Base-by-base conservation (phyloP, 2,113 vertebrate genomes). In the Cygnus atratus region DNA sequence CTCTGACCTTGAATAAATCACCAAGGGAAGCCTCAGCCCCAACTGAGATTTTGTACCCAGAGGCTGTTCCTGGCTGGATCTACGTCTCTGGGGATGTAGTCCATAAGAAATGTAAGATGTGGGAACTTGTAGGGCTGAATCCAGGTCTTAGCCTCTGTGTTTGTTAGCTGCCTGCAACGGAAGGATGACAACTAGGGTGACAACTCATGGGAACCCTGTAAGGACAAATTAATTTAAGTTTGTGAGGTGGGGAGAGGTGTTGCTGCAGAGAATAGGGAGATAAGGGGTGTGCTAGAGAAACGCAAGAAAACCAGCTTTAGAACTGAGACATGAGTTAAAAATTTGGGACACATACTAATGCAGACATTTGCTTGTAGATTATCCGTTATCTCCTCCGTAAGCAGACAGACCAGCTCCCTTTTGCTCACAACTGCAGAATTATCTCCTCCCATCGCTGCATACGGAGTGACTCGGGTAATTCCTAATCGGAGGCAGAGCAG, bases 351-450 rank as follows among this genome's bases (percentile, higher is more conserved):
- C 9, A 10, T 13, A 61, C 39, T 73, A 81, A 74, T 71, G 46
- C 43, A 81, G 65, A n/a, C 8, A 25, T 62, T 86, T 58, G 8
- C 77, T 71, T 81, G 65, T 75, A 70, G 65, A 46, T 73, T 39
- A 19, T 88, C 35, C 82, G 17, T 44, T 67, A 6, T 44, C 2
- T 65, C 5, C 5, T 12, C 20, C 33, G 19, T 57, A 52, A 94
- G 50, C 72, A 66, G 75, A n/a, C n/a, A 61, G 59, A 63, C 8
- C 44, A 66, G 44, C 10, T 93, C 61, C 24, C 31, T 84, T 54
- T 92, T 86, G 19, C 57, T 92, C 31, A 8, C 84, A 91, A 78
- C 65, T 84, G 84, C 73, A 84, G 93, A 87, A 77, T 80, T 87
- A 67, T 91, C 72, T 88, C 26, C 35, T 81, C 52, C 1, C 17